These are phyloP conservation scores for Drosophila mulleri DNA, from an alignment of 2,888 invertebrate genomes.

Conservation along the genomic window DNA sequence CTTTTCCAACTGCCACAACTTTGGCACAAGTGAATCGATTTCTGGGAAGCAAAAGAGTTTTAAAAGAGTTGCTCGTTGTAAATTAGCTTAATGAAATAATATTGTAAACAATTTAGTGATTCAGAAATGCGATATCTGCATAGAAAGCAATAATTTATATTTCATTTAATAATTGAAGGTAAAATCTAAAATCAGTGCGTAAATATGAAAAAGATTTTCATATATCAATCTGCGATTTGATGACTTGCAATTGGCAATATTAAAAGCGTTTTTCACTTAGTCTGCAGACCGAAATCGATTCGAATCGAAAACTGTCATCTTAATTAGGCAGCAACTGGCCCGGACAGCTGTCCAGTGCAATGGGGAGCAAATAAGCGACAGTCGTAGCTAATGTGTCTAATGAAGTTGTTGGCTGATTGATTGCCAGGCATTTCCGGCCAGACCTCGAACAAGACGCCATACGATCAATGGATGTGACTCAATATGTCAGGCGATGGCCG, in stretches of 20 bases:
- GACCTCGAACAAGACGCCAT: conserved; percentile 26
- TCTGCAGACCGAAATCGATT: conserved; percentile 43
- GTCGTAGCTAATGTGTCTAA: conserved; percentile 63
- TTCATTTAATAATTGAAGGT: no score
- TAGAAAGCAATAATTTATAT: no score
- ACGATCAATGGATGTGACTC: conserved; percentile 75
- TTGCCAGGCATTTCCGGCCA: conserved; percentile 65
- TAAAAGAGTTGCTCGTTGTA: no score
- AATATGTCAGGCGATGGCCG: conserved; percentile 53
- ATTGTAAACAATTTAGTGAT: no score
- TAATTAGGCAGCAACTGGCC: conserved; percentile 61
- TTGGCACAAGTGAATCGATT: background rate
- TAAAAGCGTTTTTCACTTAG: conserved; percentile 60
- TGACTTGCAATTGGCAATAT: conserved; percentile 41
- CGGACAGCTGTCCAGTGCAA: conserved; percentile 53
- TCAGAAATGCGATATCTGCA: no score
- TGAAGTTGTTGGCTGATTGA: conserved; percentile 74
- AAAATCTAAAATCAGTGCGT: no score
- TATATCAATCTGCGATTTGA: background rate
- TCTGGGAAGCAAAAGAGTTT: no score
- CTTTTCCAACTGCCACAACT: background rate
- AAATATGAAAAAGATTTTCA: background rate
- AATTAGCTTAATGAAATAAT: no score
- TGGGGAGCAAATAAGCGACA: conserved; percentile 21
- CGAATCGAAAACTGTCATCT: conserved; percentile 49